Percentiles rank a stretch among this genome's conserved stretches.
phyloP scores from a whole-genome alignment of 2,888 invertebrate species.

The Epicampocera succincta region DNA sequence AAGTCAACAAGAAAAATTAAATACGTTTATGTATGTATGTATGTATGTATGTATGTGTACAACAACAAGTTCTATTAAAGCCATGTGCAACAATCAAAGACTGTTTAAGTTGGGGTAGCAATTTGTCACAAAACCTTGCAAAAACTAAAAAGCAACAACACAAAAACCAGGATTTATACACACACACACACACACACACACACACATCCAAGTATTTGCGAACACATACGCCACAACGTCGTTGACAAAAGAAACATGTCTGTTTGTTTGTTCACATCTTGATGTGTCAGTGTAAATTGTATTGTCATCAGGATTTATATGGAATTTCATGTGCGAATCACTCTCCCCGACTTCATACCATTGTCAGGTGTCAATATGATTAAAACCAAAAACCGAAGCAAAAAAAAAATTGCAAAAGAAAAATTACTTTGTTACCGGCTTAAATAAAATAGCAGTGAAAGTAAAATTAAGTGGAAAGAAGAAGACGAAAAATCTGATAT shows the following conservation, averaged over 20 bases:
- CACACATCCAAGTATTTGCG: too few species aligned
- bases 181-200: too few species aligned
- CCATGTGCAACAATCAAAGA: conserved; percentile 31
- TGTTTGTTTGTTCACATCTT: conserved; percentile 35
- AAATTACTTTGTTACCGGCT: conserved; percentile 63
- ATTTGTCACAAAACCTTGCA: conserved; percentile 48
- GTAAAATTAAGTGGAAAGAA: conserved; percentile 25
- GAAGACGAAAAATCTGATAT: conserved; percentile 41
- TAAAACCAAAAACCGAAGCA: conserved; percentile 38
- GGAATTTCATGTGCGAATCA: conserved; percentile 34
- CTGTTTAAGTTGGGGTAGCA: conserved; percentile 39
- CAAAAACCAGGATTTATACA: neutral
- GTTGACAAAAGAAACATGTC: conserved; percentile 54
- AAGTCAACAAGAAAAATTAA: too few species aligned
- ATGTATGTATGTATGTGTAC: too few species aligned
- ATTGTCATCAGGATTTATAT: conserved; percentile 66
- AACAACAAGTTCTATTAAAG: neutral
- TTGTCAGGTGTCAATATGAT: conserved; percentile 48
- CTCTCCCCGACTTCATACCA: neutral
- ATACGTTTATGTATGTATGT: too few species aligned
- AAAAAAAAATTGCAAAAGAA: conserved; percentile 35
- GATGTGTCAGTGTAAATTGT: conserved; percentile 51
- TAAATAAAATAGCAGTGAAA: conserved; percentile 64
- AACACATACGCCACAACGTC: conserved; percentile 37
- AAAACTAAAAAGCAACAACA: conserved; percentile 10